Conservation (phyloP, 2,888 invertebrate species). For the Aphodius granarius region DNA sequence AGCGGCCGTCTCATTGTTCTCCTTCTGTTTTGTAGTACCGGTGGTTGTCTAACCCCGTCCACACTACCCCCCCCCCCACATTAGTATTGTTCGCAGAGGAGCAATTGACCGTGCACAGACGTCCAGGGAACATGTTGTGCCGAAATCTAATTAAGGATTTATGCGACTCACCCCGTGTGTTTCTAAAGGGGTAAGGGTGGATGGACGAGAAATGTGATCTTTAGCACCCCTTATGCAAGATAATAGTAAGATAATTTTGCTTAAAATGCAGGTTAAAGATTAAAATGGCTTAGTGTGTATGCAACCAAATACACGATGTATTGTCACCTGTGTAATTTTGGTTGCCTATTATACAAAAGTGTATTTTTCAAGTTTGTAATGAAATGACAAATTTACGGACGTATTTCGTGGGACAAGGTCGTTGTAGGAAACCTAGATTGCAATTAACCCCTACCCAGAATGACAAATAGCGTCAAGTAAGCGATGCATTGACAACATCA, state of each 20-base stretch:
- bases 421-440: background rate
- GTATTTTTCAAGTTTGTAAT: too few species aligned
- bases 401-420: background rate
- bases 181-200: background rate
- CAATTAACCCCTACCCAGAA: background rate
- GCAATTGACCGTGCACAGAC: constrained; percentile 5
- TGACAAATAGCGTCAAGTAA: background rate
- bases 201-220: background rate
- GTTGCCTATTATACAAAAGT: too few species aligned
- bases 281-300: too few species aligned
- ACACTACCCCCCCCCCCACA: background rate
- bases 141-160: constrained; percentile 14
- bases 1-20: constrained; percentile 4
- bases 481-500: constrained; percentile 5
- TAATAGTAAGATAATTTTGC: too few species aligned
- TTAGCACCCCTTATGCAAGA: too few species aligned
- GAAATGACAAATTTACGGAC: background rate
- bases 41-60: background rate
- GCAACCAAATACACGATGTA: too few species aligned
- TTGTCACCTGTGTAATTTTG: too few species aligned
- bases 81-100: constrained; percentile 9
- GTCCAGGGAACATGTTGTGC: constrained; percentile 9
- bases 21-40: constrained; percentile 6
- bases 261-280: too few species aligned
- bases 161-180: constrained; percentile 2